A percentile compares a stretch with the other conserved stretches of the same genome.
Evolutionary conservation across 2,888 invertebrate species (phyloP).

Genomic region (Leucozona laternaria): DNA sequence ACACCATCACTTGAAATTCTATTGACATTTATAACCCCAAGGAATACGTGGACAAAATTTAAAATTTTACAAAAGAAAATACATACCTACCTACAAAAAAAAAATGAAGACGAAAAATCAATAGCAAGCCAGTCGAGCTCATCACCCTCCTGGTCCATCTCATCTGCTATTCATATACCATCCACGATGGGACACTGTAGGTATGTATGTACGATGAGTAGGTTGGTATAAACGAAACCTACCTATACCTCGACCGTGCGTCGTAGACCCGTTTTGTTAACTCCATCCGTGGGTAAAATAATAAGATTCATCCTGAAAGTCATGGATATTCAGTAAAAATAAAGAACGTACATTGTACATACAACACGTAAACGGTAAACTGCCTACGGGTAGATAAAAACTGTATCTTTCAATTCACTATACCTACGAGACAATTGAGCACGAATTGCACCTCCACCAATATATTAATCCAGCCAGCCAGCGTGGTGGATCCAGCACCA

Average conservation of each 20-base stretch:
- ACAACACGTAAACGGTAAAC: constrained; percentile 40
- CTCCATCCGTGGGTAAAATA: constrained; percentile 74
- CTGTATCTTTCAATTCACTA: constrained; percentile 55
- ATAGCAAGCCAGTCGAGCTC: constrained; percentile 57
- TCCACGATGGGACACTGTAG: constrained; percentile 37
- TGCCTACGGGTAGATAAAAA: constrained; percentile 55
- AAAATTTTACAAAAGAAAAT: constrained; percentile 34
- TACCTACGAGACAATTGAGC: constrained; percentile 56
- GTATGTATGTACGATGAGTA: background rate
- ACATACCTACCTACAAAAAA: background rate
- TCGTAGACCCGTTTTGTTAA: constrained; percentile 63
- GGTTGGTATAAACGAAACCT: background rate
- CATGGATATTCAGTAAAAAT: constrained; percentile 7
- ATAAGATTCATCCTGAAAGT: constrained; percentile 74
- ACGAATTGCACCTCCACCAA: constrained; percentile 36
- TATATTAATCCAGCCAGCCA: background rate
- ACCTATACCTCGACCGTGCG: constrained; percentile 5
- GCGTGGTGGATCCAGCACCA: constrained; percentile 31
- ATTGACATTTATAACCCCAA: constrained; percentile 62
- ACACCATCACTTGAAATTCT: constrained; percentile 63
- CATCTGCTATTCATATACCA: constrained; percentile 62
- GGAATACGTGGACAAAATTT: constrained; percentile 66
- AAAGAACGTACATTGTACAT: constrained; percentile 10
- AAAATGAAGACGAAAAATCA: constrained; percentile 46
- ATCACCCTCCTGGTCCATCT: constrained; percentile 38